Conservation (phyloP, 2,888 invertebrate genomes). For the Drosophila seclusa region DNA sequence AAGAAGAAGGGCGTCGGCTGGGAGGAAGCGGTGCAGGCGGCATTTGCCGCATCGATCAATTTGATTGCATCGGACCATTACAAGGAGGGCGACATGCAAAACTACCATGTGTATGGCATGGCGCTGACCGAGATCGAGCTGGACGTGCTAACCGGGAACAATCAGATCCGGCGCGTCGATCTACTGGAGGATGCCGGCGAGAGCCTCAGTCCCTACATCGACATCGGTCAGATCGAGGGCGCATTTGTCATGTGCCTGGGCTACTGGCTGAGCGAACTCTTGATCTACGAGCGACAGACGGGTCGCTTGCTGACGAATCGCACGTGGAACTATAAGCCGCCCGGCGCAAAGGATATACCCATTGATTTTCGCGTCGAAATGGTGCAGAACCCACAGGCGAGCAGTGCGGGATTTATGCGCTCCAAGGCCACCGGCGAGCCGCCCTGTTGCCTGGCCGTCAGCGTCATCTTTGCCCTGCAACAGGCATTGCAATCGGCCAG, state of each 20-base stretch:
- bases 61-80: conserved; percentile 88
- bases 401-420: conserved; percentile 88
- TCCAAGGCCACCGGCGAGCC: conserved; percentile 91
- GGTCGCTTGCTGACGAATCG: conserved; percentile 90
- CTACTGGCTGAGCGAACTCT: conserved; percentile 90
- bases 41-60: conserved; percentile 84
- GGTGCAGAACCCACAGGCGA: conserved; percentile 86
- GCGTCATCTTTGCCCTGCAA: conserved; percentile 88
- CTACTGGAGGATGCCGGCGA: conserved; percentile 90
- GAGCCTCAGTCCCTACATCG: conserved; percentile 90
- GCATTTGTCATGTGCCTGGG: conserved; percentile 92
- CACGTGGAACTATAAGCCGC: conserved; percentile 93
- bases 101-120: conserved; percentile 88
- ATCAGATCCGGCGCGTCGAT: conserved; percentile 89
- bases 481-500: conserved; percentile 89
- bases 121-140: conserved; percentile 90
- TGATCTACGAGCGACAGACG: conserved; percentile 87
- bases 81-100: conserved; percentile 85
- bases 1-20: conserved; percentile 86
- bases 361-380: conserved; percentile 90
- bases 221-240: conserved; percentile 92
- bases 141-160: conserved; percentile 92
- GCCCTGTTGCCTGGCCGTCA: conserved; percentile 86
- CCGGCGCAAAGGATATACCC: conserved; percentile 92
- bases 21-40: conserved; percentile 84